phyloP scores from a whole-genome alignment of 2,113 vertebrate genomes.

The Archilochus colubris region DNA sequence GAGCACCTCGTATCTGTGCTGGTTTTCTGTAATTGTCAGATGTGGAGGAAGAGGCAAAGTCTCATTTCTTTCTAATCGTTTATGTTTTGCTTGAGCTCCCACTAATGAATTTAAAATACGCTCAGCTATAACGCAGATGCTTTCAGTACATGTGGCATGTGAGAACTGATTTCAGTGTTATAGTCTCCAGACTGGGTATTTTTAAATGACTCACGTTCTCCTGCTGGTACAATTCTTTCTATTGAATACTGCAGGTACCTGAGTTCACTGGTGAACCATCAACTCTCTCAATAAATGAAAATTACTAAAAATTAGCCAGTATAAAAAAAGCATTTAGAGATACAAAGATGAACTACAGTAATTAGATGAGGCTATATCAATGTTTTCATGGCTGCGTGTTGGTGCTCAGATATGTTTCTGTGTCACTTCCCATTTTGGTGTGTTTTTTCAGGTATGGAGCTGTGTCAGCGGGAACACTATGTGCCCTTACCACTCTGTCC shows the following conservation, averaged over 20 bases:
- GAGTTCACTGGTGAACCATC: background rate
- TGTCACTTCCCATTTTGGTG: background rate
- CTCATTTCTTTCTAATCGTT: constrained; percentile 40
- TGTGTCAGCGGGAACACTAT: constrained; percentile 93
- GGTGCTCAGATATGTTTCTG: background rate
- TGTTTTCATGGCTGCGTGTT: background rate
- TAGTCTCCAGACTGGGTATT: background rate
- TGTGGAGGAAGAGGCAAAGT: constrained; percentile 28
- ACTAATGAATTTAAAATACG: constrained; percentile 35
- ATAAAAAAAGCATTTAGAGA: background rate
- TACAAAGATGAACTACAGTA: background rate
- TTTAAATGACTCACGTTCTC: background rate
- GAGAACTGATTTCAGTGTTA: background rate
- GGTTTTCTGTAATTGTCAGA: constrained; percentile 5
- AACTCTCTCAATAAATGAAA: background rate
- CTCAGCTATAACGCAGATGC: background rate
- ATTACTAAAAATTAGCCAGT: background rate
- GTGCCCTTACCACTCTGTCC: constrained; percentile 94
- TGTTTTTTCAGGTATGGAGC: constrained; percentile 87
- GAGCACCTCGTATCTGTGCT: background rate
- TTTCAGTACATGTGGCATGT: background rate
- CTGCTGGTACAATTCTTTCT: background rate
- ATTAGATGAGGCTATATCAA: background rate
- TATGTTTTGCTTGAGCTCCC: constrained; percentile 52
- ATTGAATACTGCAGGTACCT: background rate